Evolutionary conservation across 2,113 vertebrate genomes (phyloP).

Genomic region (Tenebrosternarchus preto): DNA sequence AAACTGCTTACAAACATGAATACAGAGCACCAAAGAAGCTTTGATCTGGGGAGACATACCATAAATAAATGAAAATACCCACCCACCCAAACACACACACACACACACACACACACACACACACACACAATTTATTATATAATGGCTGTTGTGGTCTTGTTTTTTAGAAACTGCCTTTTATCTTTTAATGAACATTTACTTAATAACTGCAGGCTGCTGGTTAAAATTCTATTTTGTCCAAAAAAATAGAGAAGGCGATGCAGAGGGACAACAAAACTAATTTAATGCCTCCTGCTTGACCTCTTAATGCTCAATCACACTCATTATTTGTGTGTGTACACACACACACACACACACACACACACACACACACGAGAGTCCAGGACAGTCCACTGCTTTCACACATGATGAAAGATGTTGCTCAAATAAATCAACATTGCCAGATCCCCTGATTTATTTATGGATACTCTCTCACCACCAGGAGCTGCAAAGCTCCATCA

Average conservation of each 20-base stretch:
- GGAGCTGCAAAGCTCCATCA: not conserved
- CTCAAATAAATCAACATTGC: not conserved
- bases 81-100: too few species aligned
- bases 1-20: too few species aligned
- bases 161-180: not conserved
- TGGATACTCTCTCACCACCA: not conserved
- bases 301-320: constrained; percentile 12
- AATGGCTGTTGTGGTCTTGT: not conserved
- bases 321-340: not conserved
- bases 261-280: not conserved
- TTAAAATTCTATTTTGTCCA: not conserved
- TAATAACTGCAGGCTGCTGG: not conserved
- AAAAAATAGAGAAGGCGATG: not conserved
- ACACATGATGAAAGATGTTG: constrained; percentile 3
- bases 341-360: not conserved
- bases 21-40: too few species aligned
- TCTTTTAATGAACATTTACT: not conserved
- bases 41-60: too few species aligned
- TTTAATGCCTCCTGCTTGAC: not conserved
- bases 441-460: constrained; percentile 31
- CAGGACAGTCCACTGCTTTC: not conserved
- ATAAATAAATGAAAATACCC: too few species aligned
- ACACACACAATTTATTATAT: too few species aligned
- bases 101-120: too few species aligned
- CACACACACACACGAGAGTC: not conserved